These are phyloP conservation scores for Micropterix aruncella DNA, from an alignment of 2,888 invertebrate species.

Conservation along the genomic window DNA sequence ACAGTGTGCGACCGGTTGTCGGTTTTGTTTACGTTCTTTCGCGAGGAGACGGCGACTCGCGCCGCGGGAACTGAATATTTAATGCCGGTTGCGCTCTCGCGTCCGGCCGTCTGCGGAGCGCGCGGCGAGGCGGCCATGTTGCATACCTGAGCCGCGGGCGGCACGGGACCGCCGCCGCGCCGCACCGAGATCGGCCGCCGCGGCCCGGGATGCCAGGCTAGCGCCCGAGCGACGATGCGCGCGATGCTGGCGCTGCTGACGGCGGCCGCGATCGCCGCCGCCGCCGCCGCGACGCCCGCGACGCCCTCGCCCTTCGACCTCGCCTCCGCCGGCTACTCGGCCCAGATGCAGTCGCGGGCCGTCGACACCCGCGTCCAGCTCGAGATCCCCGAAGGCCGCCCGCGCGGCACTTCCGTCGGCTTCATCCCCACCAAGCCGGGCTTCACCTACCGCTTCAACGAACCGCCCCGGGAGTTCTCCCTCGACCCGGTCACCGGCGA, in stretches of 20 bases:
- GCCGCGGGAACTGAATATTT: conserved; percentile 2
- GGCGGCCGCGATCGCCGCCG: conserved; percentile 6
- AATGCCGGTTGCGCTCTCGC: conserved; percentile 33
- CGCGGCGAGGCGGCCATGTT: conserved; percentile 37
- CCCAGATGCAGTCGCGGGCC: conserved; percentile 76
- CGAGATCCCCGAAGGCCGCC: conserved; percentile 74
- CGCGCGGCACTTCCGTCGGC: conserved; percentile 73
- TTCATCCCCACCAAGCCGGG: conserved; percentile 74
- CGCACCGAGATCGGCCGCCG: conserved; percentile 15
- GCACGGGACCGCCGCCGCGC: conserved; percentile 19
- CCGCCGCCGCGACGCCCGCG: not conserved
- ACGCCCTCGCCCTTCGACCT: conserved; percentile 5
- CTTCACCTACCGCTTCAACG: conserved; percentile 88
- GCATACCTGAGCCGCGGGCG: conserved; percentile 29
- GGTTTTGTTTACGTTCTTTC: not conserved
- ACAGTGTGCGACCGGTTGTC: not conserved
- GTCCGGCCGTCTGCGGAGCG: conserved; percentile 37
- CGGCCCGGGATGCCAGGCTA: not conserved
- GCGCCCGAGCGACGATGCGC: conserved; percentile 20
- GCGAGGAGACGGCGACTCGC: conserved; percentile 1
- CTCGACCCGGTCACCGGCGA: conserved; percentile 75
- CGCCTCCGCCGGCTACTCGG: conserved; percentile 27
- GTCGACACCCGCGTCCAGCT: conserved; percentile 79
- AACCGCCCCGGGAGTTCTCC: conserved; percentile 75
- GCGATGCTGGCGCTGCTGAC: conserved; percentile 34